These are phyloP conservation scores for Hoplodrina blanda DNA, from an alignment of 2,888 invertebrate genomes.

Conservation along the genomic window DNA sequence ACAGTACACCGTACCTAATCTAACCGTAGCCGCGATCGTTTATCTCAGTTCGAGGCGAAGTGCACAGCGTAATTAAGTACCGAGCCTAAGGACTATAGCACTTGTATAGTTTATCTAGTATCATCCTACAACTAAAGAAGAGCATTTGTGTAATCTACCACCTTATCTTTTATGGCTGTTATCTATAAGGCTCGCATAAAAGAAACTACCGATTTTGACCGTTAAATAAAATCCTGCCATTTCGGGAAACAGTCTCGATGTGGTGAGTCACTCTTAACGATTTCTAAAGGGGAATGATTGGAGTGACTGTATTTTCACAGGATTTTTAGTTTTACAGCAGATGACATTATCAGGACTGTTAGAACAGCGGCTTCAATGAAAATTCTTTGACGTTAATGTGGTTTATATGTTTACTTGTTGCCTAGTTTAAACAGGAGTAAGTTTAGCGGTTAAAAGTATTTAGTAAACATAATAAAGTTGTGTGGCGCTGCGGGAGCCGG, in stretches of 20 bases:
- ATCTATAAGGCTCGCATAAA: slow-evolving; percentile 17
- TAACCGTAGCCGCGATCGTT: slow-evolving; percentile 49
- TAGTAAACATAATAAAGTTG: slow-evolving; percentile 52
- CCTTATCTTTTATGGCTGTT: slow-evolving; percentile 20
- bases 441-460: slow-evolving; percentile 48
- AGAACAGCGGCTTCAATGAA: slow-evolving; percentile 2
- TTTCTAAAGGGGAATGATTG: background rate
- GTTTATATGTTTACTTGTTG: slow-evolving; percentile 48
- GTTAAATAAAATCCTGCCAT: slow-evolving; percentile 24
- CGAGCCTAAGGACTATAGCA: slow-evolving; percentile 4
- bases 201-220: slow-evolving; percentile 15
- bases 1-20: slow-evolving; percentile 36
- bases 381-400: slow-evolving; percentile 6
- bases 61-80: slow-evolving; percentile 40
- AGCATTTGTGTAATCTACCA: slow-evolving; percentile 8
- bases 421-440: slow-evolving; percentile 31
- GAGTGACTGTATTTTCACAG: background rate
- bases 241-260: slow-evolving; percentile 2
- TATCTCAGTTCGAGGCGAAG: slow-evolving; percentile 46
- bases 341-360: background rate
- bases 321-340: slow-evolving; percentile 3
- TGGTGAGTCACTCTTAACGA: slow-evolving; percentile 8
- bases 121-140: background rate
- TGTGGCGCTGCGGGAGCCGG: slow-evolving; percentile 42
- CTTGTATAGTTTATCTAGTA: background rate